A percentile compares a stretch with the other conserved stretches of the same genome.
phyloP scores from a whole-genome alignment of 1,140 invertebrate genomes.

The Drosophila willistoni region DNA sequence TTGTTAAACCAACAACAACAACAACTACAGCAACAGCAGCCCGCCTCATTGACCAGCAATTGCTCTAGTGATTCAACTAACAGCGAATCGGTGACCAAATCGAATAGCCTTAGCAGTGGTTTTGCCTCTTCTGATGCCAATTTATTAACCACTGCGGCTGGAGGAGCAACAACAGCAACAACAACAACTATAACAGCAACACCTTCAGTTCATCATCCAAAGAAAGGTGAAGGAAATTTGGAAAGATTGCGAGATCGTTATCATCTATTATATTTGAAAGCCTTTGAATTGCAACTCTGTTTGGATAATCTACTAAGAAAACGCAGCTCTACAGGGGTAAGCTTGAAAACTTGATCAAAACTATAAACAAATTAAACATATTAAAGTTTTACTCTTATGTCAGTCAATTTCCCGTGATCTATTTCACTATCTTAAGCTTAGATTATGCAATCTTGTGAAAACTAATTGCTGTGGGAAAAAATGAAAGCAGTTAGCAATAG shows the following conservation, averaged over 20 bases:
- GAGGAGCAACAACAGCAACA: conserved; percentile 47
- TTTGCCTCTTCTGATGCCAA: conserved; percentile 51
- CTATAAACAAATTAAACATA: no score
- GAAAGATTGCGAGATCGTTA: conserved; percentile 91
- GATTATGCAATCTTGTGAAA: no score
- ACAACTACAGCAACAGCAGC: conserved; percentile 60
- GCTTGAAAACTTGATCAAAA: conserved; percentile 22
- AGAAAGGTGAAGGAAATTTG: conserved; percentile 82
- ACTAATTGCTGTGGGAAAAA: no score
- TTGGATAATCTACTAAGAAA: conserved; percentile 86
- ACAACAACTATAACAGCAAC: conserved; percentile 41
- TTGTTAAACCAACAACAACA: conserved; percentile 48
- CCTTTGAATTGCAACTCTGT: conserved; percentile 94
- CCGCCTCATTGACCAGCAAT: conserved; percentile 71
- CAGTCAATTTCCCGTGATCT: no score
- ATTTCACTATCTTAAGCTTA: no score
- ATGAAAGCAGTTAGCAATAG: no score
- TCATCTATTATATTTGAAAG: conserved; percentile 93
- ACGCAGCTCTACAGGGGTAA: conserved; percentile 76
- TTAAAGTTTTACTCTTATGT: no score
- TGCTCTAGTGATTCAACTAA: conserved; percentile 75
- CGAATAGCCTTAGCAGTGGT: conserved; percentile 68
- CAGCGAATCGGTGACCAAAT: conserved; percentile 69
- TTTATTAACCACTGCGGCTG: conserved; percentile 72
- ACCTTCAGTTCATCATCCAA: conserved; percentile 32